Conservation (phyloP, 92 coral and sea anemone genomes). For the Muricea muricata region DNA sequence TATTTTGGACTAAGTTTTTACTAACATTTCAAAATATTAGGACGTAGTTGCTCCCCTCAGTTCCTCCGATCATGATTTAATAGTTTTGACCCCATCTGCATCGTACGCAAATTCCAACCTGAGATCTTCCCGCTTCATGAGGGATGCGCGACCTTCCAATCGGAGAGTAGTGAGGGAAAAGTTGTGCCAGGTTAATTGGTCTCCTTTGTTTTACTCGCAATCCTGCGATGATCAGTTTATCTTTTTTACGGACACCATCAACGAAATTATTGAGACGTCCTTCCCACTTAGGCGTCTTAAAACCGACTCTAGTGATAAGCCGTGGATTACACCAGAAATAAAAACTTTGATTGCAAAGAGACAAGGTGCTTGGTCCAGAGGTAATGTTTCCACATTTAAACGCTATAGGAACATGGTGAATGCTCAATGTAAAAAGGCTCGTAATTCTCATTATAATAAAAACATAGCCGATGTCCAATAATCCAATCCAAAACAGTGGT, state of each 20-base stretch:
- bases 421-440: conserved; percentile 3
- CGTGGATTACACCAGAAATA: conserved; percentile 34
- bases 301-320: conserved; percentile 37
- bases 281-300: conserved; percentile 12
- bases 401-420: conserved; percentile 22
- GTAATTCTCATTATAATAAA: background rate
- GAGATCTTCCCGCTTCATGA: too few species aligned
- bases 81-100: too few species aligned
- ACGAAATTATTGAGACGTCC: too few species aligned
- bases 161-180: background rate
- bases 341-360: conserved; percentile 10
- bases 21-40: too few species aligned
- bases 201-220: background rate
- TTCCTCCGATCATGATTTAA: too few species aligned
- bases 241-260: too few species aligned
- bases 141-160: too few species aligned
- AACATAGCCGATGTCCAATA: conserved; percentile 27
- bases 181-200: background rate
- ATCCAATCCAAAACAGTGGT: conserved; percentile 33
- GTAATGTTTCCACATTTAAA: conserved; percentile 4
- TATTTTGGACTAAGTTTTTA: too few species aligned
- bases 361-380: conserved; percentile 23
- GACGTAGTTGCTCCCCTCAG: too few species aligned
- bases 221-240: too few species aligned
- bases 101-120: too few species aligned